Conservation (phyloP, 2,113 vertebrate species). For the Hippocampus abdominalis region DNA sequence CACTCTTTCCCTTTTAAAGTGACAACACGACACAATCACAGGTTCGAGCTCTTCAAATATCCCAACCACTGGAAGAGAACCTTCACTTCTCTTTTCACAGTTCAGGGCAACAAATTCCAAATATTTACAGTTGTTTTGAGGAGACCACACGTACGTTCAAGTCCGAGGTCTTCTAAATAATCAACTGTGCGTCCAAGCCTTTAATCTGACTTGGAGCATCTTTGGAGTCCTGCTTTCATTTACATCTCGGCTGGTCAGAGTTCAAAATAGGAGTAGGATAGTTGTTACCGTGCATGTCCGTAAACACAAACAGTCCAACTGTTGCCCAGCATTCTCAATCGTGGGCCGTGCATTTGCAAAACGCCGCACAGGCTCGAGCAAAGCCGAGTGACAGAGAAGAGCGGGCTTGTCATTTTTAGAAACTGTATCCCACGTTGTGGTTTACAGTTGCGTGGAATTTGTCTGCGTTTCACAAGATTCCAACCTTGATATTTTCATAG, state of each 20-base stretch:
- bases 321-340: constrained; percentile 24
- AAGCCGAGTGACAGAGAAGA: neutral
- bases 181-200: constrained; percentile 27
- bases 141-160: constrained; percentile 48
- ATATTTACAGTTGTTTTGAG: constrained; percentile 22
- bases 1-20: no score
- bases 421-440: neutral
- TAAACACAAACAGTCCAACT: constrained; percentile 14
- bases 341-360: constrained; percentile 12
- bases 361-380: neutral
- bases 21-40: constrained; percentile 3
- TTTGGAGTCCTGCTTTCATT: constrained; percentile 42
- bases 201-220: constrained; percentile 33
- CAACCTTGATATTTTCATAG: constrained; percentile 36
- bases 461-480: constrained; percentile 2
- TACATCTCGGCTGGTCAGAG: neutral
- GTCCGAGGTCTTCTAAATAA: constrained; percentile 45
- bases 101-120: constrained; percentile 50
- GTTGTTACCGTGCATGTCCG: neutral
- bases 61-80: constrained; percentile 47
- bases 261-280: neutral
- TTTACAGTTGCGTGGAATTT: constrained; percentile 3
- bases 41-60: constrained; percentile 14
- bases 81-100: constrained; percentile 14
- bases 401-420: neutral